Evolutionary conservation across 2,888 invertebrate genomes (phyloP), one percentile per base, ranked within the genome.

Genomic region (Zhengitettix transpicula): DNA sequence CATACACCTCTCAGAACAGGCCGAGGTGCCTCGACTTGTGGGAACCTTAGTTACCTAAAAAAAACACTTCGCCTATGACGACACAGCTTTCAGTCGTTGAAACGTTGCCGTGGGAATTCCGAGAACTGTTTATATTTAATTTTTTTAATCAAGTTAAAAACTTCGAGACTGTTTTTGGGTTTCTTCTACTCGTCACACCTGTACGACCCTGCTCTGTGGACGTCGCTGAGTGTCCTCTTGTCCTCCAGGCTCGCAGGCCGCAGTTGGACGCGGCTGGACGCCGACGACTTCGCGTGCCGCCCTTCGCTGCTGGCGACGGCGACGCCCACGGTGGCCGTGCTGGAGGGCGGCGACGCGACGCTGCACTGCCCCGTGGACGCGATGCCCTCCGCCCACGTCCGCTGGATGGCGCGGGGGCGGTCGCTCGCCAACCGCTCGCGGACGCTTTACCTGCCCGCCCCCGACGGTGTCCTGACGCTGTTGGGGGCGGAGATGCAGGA

Each of bases 211-310:
- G n/a, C n/a, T n/a, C n/a, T n/a, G n/a, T n/a, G n/a, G n/a, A n/a
- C n/a, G 57, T 82, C 84, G 11, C 88, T 89, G 0, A 77, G 82
- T 2, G 90, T 89, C 68, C 78, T 80, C 54, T 71, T 76, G 42
- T 90, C 89, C 0, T 72, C 77, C 1, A 74, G 87, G 54, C 71
- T 89, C 44, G 74, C 75, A 57, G 78, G 79, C 8, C 81, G 81
- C 64, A 74, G 85, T 1, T 89, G 89, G 89, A 86, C 87, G 70
- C 79, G 83, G 65, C 77, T 89, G 55, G 84, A 84, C 63, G 72
- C 87, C 61, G 87, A 89, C 69, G 89, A 89, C 66, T 88, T 87
- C 69, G 88, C 89, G 1, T 89, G 89, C 69, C 77, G 80, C 62
- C 89, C 89, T 0, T 81, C 83, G 70, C 28, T 28, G 28, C 28